Conservation (phyloP, 1,140 invertebrate genomes). For the Ladona fulva region DNA sequence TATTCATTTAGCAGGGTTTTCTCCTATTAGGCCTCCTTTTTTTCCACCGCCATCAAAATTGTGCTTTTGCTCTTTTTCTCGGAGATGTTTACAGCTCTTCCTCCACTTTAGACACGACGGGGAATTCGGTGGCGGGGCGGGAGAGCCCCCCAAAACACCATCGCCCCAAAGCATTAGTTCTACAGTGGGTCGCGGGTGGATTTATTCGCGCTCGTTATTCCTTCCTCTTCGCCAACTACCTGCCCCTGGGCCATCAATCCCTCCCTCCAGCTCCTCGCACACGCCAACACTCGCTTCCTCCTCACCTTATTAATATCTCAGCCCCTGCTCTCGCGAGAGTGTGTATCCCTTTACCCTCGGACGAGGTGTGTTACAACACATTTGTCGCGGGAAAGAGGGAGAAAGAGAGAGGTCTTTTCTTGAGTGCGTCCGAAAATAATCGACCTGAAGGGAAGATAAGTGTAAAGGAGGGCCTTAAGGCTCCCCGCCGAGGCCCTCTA, state of each 20-base stretch:
- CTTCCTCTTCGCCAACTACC: conserved; percentile 2
- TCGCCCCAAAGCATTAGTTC: neutral
- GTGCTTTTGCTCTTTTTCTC: neutral
- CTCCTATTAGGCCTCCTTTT: neutral
- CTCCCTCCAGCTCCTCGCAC: neutral
- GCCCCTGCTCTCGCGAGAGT: neutral
- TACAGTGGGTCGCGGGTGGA: neutral
- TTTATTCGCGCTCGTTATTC: neutral
- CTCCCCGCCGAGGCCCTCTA: neutral
- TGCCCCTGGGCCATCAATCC: neutral
- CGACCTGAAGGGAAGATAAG: neutral
- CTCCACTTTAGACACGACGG: neutral
- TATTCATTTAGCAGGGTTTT: neutral
- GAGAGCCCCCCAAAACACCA: neutral
- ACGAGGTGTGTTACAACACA: neutral
- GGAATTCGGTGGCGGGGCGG: neutral
- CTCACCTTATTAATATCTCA: conserved; percentile 6
- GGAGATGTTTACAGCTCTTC: neutral
- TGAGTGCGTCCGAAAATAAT: neutral
- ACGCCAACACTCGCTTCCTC: neutral
- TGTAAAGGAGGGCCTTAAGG: neutral
- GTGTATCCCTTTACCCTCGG: neutral
- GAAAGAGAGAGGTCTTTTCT: neutral
- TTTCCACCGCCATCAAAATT: neutral
- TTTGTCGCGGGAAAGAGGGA: neutral